Evolutionary conservation across 2,888 invertebrate species (phyloP), one percentile per base, ranked within the genome.

Genomic region (Machimus atricapillus): DNA sequence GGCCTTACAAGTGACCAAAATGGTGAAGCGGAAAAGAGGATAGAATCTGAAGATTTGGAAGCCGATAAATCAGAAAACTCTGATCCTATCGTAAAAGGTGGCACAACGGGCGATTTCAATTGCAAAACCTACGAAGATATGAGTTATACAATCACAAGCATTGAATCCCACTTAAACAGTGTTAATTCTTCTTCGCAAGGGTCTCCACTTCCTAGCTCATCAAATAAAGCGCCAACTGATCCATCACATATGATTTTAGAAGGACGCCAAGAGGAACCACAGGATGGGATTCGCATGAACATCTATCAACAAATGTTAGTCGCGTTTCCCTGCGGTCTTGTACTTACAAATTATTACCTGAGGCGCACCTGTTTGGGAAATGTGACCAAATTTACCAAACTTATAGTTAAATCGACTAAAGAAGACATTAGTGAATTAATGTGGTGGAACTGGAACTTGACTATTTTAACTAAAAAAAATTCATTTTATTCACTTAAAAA

Each of bases 261-360:
- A 46, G 2, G 0, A 16, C 16, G 1, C 43, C 43, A 16, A 46
- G 16, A 46, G 43, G 12, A 4, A 14, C 43, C 43, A 16, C 4
- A 4, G 16, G 16, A 16, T 4, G 4, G 2, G 43, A 0, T 46
- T 3, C 43, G 16, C 5, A 23, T 83, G n/a, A 14, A 16, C 1
- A 23, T 83, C 8, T 83, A 43, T 9, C 19, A 16, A 16, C 12
- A 19, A n/a, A 83, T 83, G 83, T 7, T 73, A 4, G 12, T 83
- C 66, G 27, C 43, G 7, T 83, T 83, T 23, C 83, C 83, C 14
- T 73, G 73, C n/a, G 83, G 83, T 14, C 73, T 83, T 52, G 27
- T 73, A 0, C 0, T 43, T 14, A 73, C 23, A 6, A 83, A 40
- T 43, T 6, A 27, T 5, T 23, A 66, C 16, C 31, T 83, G 1